Conservation (phyloP, 2,888 invertebrate genomes). For the Anthophora plumipes region DNA sequence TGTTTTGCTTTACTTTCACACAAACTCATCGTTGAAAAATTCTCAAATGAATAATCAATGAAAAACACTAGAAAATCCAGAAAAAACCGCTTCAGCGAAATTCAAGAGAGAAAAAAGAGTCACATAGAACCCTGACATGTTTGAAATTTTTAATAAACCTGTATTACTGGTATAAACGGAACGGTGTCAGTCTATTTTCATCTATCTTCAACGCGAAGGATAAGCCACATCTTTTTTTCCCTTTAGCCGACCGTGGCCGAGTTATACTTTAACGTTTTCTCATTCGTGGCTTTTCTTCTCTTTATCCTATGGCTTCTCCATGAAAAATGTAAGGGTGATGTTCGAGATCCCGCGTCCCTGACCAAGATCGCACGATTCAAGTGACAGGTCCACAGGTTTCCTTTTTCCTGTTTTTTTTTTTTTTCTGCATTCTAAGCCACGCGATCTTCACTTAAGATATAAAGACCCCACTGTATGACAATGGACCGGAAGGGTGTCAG, state of each 20-base stretch:
- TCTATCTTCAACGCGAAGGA: conserved; percentile 16
- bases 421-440: conserved; percentile 19
- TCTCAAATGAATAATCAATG: no score
- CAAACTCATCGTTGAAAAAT: no score
- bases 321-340: conserved; percentile 49
- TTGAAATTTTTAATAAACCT: conserved; percentile 24
- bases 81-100: no score
- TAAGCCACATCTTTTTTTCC: conserved; percentile 3
- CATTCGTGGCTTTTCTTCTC: conserved; percentile 1
- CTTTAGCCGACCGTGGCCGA: conserved; percentile 41
- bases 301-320: background rate
- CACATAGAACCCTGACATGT: no score
- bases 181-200: conserved; percentile 38
- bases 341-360: conserved; percentile 41
- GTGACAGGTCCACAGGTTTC: background rate
- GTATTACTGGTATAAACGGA: background rate
- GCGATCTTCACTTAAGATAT: conserved; percentile 32
- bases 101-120: no score
- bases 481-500: conserved; percentile 28
- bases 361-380: conserved; percentile 42
- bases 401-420: no score
- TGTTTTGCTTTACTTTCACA: no score
- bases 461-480: conserved; percentile 23
- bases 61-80: no score
- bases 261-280: background rate